Evolutionary conservation across 2,797 vertebrate species (phyloP).

Genomic region (Stomatorhinus walkeri): DNA sequence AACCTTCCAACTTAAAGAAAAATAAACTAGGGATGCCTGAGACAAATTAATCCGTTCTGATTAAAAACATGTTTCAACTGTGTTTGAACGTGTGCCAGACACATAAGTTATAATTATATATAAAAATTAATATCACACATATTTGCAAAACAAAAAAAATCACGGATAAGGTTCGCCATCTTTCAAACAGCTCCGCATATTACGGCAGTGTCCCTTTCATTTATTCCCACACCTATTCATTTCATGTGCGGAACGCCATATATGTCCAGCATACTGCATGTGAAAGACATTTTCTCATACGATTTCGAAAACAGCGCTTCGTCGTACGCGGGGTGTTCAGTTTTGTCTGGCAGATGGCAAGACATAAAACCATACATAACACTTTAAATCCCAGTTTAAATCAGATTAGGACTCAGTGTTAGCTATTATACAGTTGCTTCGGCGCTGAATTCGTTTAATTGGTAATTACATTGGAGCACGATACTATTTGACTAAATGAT

Average conservation of each 20-base stretch:
- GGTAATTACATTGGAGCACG: background rate
- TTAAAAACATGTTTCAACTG: background rate
- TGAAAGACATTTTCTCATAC: background rate
- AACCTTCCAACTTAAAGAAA: background rate
- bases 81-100: background rate
- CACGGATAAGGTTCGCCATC: background rate
- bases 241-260: background rate
- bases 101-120: background rate
- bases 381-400: slow-evolving; percentile 47
- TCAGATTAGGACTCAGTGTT: slow-evolving; percentile 45
- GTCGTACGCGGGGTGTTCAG: background rate
- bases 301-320: background rate
- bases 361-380: slow-evolving; percentile 27
- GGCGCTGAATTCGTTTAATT: background rate
- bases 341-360: slow-evolving; percentile 48
- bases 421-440: slow-evolving; percentile 8
- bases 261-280: background rate
- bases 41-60: background rate
- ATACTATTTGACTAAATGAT: background rate
- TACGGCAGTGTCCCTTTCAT: background rate
- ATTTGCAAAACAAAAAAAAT: background rate
- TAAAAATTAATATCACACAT: background rate
- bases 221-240: background rate
- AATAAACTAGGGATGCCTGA: background rate
- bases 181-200: background rate